Base-by-base conservation (phyloP, 30 jellyfish, hydroid and myxozoan species). In the Hydractinia echinata region DNA sequence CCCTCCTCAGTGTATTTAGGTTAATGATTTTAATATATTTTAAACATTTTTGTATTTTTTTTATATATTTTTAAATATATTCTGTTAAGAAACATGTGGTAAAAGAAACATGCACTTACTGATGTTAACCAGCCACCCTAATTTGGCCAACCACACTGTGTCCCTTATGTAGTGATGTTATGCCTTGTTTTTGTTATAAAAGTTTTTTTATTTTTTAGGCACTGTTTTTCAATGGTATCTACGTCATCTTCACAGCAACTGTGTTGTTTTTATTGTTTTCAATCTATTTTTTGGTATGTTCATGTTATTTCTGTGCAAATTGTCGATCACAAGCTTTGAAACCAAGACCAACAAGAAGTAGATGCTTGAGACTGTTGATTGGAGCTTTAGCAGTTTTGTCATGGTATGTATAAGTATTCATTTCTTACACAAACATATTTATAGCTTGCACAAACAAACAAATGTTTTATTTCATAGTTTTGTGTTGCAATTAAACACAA, bases 291-390 rank as follows among this genome's bases (percentile, higher is more conserved):
- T 77, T 90, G 85, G 94, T 86, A 1, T 90, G 97, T 79, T 85
- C 95, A 58, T 90, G 97, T 72, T 90, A 90, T 70, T 90, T 79
- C 73, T 90, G 97, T 83, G 91, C 97, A 81, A 90, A 88, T 78
- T 90, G 97, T 56, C 87, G 67, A 21, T 94, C 97, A 21, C 85
- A 90, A 49, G 71, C 88, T 11, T 78, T 90, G 72, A 90, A 90
- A 61, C 97, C 97, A 67, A 76, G 87, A 51, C 97, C 97, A 19
- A 50, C 93, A 4, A 90, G 82, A 78, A 90, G 97, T 74, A 62
- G 97, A 79, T 85, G 89, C n/a, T 80, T 90, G 19, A 73, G 97
- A 16, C 69, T 84, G 51, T 66, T 90, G 82, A 90, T 85, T 66
- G 95, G 90, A 4, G 52, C 85, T 55, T 55, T 90, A 56, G 95